Conservation (phyloP, 1,140 invertebrate species). For the Procambarus virginalis region DNA sequence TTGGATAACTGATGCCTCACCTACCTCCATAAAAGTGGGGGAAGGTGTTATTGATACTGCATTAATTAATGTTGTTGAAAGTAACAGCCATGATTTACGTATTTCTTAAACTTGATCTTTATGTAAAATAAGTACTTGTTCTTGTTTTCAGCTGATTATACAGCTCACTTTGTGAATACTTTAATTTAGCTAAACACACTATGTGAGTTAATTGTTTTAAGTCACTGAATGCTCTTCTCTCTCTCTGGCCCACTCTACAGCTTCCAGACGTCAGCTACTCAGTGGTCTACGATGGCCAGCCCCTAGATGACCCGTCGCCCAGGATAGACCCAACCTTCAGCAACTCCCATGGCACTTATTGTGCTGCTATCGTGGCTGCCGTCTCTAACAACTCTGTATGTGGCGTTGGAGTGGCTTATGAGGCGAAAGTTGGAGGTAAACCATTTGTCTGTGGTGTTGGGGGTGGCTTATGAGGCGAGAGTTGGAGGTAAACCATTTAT, state of each 20-base stretch:
- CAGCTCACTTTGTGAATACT: too few relatives aligned
- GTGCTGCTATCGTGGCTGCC: conserved; percentile 72
- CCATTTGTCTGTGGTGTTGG: too few relatives aligned
- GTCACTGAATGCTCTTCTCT: neutral
- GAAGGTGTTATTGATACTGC: too few relatives aligned
- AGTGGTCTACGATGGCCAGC: conserved; percentile 80
- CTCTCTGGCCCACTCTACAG: conserved; percentile 74
- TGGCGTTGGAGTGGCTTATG: conserved; percentile 73
- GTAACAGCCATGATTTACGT: too few relatives aligned
- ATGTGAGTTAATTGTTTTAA: neutral
- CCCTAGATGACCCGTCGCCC: conserved; percentile 83
- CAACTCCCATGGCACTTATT: conserved; percentile 73
- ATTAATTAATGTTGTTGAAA: too few relatives aligned
- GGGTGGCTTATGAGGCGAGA: too few relatives aligned
- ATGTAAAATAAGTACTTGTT: too few relatives aligned
- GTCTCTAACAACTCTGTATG: conserved; percentile 72
- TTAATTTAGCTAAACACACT: neutral
- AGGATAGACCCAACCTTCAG: conserved; percentile 78
- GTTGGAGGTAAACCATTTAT: too few relatives aligned
- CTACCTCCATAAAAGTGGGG: too few relatives aligned
- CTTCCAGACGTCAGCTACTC: conserved; percentile 89
- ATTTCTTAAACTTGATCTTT: too few relatives aligned
- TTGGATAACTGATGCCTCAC: too few relatives aligned
- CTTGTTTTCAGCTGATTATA: too few relatives aligned
- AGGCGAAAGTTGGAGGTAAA: conserved; percentile 72